phyloP scores from a whole-genome alignment of 2,888 invertebrate species.

The Caradrina clavipalpis region DNA sequence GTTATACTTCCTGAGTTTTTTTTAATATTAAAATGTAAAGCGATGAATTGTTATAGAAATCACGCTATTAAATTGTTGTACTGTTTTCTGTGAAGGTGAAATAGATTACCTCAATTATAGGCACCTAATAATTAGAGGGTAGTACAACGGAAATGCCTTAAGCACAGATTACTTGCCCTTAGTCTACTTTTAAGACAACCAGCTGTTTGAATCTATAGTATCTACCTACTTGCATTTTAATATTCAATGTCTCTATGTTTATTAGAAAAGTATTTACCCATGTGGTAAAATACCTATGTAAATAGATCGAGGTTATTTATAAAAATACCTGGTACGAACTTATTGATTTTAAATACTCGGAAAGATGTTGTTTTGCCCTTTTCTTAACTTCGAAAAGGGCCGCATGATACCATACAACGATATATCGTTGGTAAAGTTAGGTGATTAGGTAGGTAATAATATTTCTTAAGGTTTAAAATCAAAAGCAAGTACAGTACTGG shows the following conservation, averaged over 20 bases:
- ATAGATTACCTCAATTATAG: slow-evolving; percentile 7
- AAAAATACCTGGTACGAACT: background rate
- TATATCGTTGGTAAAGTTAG: background rate
- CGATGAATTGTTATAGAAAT: background rate
- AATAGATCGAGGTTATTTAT: background rate
- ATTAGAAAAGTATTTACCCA: background rate
- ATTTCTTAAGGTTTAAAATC: background rate
- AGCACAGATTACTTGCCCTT: background rate
- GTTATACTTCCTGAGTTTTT: background rate
- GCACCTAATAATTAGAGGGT: background rate
- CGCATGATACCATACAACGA: background rate
- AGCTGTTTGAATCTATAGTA: background rate
- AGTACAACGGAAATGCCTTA: slow-evolving; percentile 1
- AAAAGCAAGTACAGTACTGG: background rate
- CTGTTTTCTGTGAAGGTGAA: background rate
- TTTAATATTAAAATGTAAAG: background rate
- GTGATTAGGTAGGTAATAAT: background rate
- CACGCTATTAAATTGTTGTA: background rate
- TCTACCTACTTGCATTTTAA: background rate
- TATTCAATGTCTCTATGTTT: background rate
- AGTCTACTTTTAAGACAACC: slow-evolving; percentile 12
- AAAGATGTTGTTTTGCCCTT: background rate
- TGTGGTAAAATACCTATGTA: background rate
- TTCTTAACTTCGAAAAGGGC: background rate
- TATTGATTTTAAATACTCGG: background rate